A percentile compares a stretch with the other conserved stretches of the same genome.
Conservation (phyloP, 2,113 vertebrate species). For the Apaloderma vittatum region DNA sequence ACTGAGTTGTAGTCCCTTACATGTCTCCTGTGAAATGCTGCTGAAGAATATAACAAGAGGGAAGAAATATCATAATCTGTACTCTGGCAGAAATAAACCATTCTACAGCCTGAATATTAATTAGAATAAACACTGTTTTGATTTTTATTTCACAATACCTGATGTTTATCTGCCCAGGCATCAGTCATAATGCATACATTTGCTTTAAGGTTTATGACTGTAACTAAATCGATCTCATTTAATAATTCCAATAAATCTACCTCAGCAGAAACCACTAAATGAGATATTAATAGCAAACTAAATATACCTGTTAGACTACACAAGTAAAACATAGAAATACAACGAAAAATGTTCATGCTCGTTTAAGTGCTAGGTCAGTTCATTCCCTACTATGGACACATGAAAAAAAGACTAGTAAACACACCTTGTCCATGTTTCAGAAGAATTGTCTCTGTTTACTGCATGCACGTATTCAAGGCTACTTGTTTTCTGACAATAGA, state of each 20-base stretch:
- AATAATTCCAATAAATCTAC: slow-evolving; percentile 21
- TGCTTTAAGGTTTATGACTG: neutral
- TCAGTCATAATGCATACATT: neutral
- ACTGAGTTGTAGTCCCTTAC: neutral
- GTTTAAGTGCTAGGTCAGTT: neutral
- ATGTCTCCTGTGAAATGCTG: neutral
- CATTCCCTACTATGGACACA: neutral
- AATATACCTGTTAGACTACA: slow-evolving; percentile 9
- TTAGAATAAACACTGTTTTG: neutral
- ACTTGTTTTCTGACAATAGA: neutral
- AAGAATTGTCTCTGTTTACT: neutral
- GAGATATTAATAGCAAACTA: slow-evolving; percentile 19
- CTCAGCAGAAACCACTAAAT: neutral
- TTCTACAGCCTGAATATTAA: neutral
- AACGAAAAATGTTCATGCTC: neutral
- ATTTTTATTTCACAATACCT: neutral
- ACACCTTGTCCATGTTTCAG: neutral
- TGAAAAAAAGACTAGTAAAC: neutral
- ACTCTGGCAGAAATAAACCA: neutral
- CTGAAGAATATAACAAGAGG: neutral
- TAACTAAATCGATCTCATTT: slow-evolving; percentile 33
- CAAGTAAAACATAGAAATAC: neutral
- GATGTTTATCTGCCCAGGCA: neutral
- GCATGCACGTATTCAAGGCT: neutral
- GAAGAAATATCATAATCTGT: neutral